Base-by-base conservation (phyloP, 2,888 invertebrate species). In the Gibbula magus region DNA sequence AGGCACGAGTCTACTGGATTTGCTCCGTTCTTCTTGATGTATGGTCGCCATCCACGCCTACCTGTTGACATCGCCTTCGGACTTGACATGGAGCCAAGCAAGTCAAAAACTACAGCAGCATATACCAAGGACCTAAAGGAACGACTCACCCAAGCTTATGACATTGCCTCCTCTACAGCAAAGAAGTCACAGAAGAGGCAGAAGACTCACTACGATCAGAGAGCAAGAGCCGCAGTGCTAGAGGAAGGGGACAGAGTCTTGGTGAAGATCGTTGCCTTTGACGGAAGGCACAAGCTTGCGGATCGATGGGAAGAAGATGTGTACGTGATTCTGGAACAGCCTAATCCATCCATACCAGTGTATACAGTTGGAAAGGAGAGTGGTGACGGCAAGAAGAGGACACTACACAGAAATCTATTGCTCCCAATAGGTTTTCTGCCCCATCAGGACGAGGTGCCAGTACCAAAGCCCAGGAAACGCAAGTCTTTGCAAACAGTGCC, bases 261-360 rank as follows among this genome's bases (percentile, higher is more conserved):
- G 8, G 77, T 61, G 13, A 77, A 77, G 51, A 25, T 77, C n/a
- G 45, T 77, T 13, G 77, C 77, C 20, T 77, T 77, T 22, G 67
- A 77, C 45, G 77, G 77, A 4, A 61, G 39, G 35, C 61, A 67
- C 51, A 77, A 77, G 22, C 22, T 66, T 8, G 35, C 77, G 77
- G 18, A 7, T 39, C 45, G n/a, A n/a, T n/a, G n/a, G n/a, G n/a
- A n/a, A n/a, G n/a, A n/a, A n/a, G n/a, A n/a, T n/a, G n/a, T n/a
- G 29, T 78, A 78, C 25, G 16, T 25, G 10, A 52, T 78, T 13
- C 10, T 78, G 18, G 32, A 51, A 13, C 51, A 78, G 32, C 78
- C 78, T 0, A 78, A 78, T 51, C 22, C 29, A 13, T 66, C 22
- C 53, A 52, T n/a, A n/a, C n/a, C n/a, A n/a, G n/a, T n/a, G n/a